Percentiles rank a stretch among this genome's conserved stretches.
phyloP scores from a whole-genome alignment of 2,888 invertebrate genomes.

The Chrysolina oricalcia region DNA sequence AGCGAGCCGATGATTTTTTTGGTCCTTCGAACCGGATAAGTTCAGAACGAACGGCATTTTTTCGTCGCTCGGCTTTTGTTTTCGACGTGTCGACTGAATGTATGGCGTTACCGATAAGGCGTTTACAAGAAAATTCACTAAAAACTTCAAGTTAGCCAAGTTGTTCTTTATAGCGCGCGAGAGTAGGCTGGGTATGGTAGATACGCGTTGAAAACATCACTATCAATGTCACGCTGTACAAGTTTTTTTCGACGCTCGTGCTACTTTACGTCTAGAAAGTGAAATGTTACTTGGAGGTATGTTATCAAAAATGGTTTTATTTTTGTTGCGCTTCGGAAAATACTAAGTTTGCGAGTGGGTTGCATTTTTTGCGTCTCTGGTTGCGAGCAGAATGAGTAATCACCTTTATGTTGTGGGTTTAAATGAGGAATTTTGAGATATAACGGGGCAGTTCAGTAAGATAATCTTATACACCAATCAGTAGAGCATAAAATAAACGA shows the following conservation, averaged over 20 bases:
- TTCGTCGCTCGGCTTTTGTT: slow-evolving; percentile 33
- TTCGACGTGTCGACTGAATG: slow-evolving; percentile 28
- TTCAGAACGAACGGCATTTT: slow-evolving; percentile 24
- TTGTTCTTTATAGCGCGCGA: slow-evolving; percentile 19
- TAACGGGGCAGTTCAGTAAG: no score
- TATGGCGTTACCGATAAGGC: slow-evolving; percentile 32
- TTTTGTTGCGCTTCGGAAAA: background rate
- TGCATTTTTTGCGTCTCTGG: background rate
- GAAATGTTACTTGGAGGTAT: background rate
- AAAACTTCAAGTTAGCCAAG: slow-evolving; percentile 37
- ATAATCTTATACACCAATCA: no score
- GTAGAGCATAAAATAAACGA: no score
- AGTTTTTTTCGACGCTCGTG: background rate
- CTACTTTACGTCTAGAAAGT: slow-evolving; percentile 7
- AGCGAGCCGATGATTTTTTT: slow-evolving; percentile 28
- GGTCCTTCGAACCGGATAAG: slow-evolving; percentile 32
- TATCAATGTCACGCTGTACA: slow-evolving; percentile 10
- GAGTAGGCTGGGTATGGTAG: slow-evolving; percentile 11
- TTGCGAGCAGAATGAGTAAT: background rate
- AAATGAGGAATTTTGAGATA: background rate
- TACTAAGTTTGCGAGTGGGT: background rate
- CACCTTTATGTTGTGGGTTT: background rate
- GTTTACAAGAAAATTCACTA: slow-evolving; percentile 43
- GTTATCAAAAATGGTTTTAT: background rate
- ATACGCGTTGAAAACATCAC: background rate